Evolutionary conservation across 1,140 invertebrate species (phyloP).

Genomic region (Neodiprion lecontei): DNA sequence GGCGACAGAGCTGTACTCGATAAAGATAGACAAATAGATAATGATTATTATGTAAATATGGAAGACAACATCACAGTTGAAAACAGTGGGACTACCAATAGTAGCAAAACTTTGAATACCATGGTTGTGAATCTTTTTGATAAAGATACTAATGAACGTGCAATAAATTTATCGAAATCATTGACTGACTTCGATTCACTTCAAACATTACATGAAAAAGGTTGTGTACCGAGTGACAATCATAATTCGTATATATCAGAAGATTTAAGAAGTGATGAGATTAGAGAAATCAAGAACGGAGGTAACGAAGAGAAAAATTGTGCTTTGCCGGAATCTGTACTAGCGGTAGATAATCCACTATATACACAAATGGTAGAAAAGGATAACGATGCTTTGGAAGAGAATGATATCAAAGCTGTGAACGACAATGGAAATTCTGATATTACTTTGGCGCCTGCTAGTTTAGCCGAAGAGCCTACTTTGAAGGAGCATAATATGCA

Average conservation of each 20-base stretch:
- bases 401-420: neutral
- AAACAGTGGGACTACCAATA: neutral
- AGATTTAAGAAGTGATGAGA: neutral
- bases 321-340: neutral
- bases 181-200: neutral
- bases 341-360: neutral
- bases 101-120: neutral
- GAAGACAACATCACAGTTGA: neutral
- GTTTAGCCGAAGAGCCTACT: neutral
- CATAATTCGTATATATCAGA: neutral
- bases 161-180: conserved; percentile 6
- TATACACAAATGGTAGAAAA: neutral
- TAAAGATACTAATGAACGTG: neutral
- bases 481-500: neutral
- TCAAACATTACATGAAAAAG: neutral
- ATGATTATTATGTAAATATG: neutral
- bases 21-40: neutral
- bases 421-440: neutral
- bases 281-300: neutral
- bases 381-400: neutral
- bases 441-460: neutral
- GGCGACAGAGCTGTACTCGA: neutral
- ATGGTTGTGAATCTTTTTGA: neutral
- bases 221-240: neutral
- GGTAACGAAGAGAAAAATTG: neutral